Evolutionary conservation across 2,888 invertebrate genomes (phyloP).

Genomic region (Nudaria mundana): DNA sequence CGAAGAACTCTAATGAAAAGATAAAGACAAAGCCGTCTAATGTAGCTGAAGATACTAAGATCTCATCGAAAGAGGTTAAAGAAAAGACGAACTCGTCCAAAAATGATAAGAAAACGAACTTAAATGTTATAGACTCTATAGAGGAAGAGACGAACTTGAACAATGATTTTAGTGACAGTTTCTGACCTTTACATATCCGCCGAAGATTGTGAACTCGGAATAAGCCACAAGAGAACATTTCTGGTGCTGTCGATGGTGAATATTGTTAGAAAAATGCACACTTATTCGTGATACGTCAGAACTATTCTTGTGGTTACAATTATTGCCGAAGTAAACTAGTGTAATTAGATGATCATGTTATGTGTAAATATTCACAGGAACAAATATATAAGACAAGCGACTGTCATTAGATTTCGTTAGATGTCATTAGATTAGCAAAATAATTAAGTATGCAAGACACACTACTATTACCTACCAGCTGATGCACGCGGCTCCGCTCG

Average conservation of each 20-base stretch:
- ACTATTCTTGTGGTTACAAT: slow-evolving; percentile 7
- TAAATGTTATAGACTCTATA: too few species aligned
- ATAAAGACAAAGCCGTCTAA: too few species aligned
- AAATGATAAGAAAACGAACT: too few species aligned
- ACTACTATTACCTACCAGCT: too few species aligned
- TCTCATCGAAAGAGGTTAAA: too few species aligned
- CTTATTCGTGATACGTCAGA: neutral
- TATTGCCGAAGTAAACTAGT: slow-evolving; percentile 2
- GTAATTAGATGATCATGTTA: slow-evolving; percentile 2
- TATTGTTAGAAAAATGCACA: neutral
- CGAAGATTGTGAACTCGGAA: slow-evolving; percentile 21
- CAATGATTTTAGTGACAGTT: slow-evolving; percentile 26
- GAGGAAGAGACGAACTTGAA: slow-evolving; percentile 19
- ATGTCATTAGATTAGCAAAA: too few species aligned
- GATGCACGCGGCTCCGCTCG: too few species aligned
- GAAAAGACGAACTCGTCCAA: too few species aligned
- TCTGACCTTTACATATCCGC: slow-evolving; percentile 31
- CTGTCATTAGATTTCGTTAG: slow-evolving; percentile 10
- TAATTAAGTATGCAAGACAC: too few species aligned
- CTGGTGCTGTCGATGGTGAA: slow-evolving; percentile 6
- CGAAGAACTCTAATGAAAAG: slow-evolving; percentile 9
- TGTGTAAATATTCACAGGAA: slow-evolving; percentile 10
- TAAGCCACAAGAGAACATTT: slow-evolving; percentile 10
- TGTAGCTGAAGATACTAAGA: too few species aligned
- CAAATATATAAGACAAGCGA: slow-evolving; percentile 17